Percentiles rank a stretch among this genome's conserved stretches.
Evolutionary conservation across 2,113 vertebrate species (phyloP).

Genomic region (Esox niger): DNA sequence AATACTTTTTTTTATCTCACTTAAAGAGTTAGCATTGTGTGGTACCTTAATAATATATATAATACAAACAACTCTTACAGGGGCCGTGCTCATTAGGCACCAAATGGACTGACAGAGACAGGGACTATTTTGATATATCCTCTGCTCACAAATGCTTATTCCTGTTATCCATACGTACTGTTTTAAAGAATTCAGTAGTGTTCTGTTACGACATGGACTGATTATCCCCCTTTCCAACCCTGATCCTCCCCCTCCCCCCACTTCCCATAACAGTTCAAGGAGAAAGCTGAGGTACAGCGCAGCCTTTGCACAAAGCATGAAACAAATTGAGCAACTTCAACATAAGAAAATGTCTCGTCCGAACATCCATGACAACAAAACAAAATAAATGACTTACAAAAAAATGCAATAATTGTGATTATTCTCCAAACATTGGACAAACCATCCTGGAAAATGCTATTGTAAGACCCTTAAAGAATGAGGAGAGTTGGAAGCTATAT

Average conservation of each 20-base stretch:
- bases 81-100: background rate
- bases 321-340: conserved; percentile 72
- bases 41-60: no score
- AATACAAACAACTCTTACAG: no score
- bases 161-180: no score
- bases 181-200: background rate
- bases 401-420: conserved; percentile 51
- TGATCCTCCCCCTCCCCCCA: conserved; percentile 10
- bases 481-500: background rate
- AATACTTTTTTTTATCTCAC: no score
- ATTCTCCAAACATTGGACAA: conserved; percentile 22
- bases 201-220: background rate
- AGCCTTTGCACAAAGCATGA: conserved; percentile 56
- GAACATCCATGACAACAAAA: conserved; percentile 47
- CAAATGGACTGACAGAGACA: background rate
- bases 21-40: no score
- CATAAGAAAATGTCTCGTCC: conserved; percentile 78
- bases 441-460: conserved; percentile 21
- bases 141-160: no score
- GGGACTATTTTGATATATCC: no score
- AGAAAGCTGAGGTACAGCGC: conserved; percentile 65
- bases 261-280: conserved; percentile 24
- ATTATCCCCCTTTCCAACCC: background rate
- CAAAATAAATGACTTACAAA: conserved; percentile 40
- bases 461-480: background rate